Evolutionary conservation across 2,797 vertebrate species (phyloP).

Genomic region (Propithecus deckenii): DNA sequence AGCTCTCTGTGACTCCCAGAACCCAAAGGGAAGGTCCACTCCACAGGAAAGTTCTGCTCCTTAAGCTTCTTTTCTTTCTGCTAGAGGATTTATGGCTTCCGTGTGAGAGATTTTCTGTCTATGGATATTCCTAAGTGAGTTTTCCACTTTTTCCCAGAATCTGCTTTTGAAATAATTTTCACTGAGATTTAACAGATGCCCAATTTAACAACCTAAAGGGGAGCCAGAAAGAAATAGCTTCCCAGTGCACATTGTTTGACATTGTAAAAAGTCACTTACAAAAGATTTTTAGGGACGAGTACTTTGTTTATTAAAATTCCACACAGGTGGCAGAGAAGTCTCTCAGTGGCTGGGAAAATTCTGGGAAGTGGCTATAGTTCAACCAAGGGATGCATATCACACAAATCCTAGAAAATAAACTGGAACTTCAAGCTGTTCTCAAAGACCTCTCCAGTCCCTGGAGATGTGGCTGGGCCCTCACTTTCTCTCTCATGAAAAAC

Average conservation of each 20-base stretch:
- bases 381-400: neutral
- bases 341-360: neutral
- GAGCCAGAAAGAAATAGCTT: neutral
- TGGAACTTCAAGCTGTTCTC: neutral
- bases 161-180: constrained; percentile 53
- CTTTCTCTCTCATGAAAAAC: neutral
- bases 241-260: neutral
- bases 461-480: neutral
- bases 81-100: neutral
- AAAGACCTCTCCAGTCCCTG: neutral
- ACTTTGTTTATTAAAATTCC: constrained; percentile 49
- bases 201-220: constrained; percentile 29
- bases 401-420: constrained; percentile 39
- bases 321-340: constrained; percentile 12
- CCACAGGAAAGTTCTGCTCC: neutral
- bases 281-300: neutral
- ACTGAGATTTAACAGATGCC: constrained; percentile 34
- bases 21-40: neutral
- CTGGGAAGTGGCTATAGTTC: neutral
- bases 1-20: neutral
- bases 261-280: constrained; percentile 25
- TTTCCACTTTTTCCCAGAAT: neutral
- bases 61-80: neutral
- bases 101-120: neutral
- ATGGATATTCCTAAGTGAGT: neutral